Evolutionary conservation across 1,140 invertebrate genomes (phyloP), one percentile per base, ranked within the genome.

Genomic region (Penaeus chinensis): DNA sequence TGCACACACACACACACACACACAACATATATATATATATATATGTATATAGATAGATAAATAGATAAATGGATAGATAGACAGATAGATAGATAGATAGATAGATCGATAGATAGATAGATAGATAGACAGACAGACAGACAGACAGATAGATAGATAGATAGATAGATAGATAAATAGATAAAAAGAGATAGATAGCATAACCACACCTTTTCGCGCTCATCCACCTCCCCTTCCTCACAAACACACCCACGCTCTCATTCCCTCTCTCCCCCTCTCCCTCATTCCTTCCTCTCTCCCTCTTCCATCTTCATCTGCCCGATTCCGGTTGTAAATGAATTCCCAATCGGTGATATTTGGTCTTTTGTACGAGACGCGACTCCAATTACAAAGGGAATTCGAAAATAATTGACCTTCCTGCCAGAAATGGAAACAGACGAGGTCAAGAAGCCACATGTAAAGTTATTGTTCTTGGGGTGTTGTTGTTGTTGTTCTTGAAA

Each of bases 361-460:
- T 88, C 86, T 88, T 88, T 88, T 83, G 27, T 69, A 69, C 86
- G 76, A 78, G 66, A 88, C 83, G 78, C 71, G 81, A 88, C 83
- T 65, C 81, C 86, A 88, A 83, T 88, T 88, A 88, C 86, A 83
- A 76, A 20, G 81, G 86, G 86, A 83, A 88, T 88, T 88, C 77
- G 81, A 83, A 82, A 88, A 88, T 88, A 88, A 88, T 88, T 82
- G 80, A 88, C 66, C 80, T 60, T 62, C 19, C 54, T 32, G 27
- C 71, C 66, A 66, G 69, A 69, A 83, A 69, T 82, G 63, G 47
- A 65, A 69, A 82, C 81, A n/a, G 37, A 82, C 37, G 65, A 65
- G 24, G 37, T 54, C 4, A 37, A 60, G 24, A 60, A 10, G 22
- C 10, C 20, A n/a, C 47, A 24, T 42, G 27, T 76, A 0, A 37